Conservation (phyloP, 1,140 invertebrate genomes). For the Leguminivora glycinivorella region DNA sequence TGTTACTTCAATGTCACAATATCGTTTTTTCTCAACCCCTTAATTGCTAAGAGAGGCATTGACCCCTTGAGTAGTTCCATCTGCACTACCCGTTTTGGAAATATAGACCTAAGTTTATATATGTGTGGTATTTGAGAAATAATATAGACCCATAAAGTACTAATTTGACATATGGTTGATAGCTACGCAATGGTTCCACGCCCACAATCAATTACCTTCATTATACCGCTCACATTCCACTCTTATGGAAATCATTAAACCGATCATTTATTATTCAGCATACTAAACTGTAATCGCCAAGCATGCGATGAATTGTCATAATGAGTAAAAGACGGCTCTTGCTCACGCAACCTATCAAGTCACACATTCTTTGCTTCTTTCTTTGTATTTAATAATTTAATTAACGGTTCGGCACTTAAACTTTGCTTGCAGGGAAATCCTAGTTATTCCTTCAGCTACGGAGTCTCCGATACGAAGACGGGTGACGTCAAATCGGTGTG, state of each 20-base stretch:
- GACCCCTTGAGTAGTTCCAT: too few species aligned
- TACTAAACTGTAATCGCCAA: slow-evolving; percentile 56
- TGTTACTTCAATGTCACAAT: too few species aligned
- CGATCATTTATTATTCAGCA: slow-evolving; percentile 64
- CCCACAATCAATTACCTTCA: slow-evolving; percentile 35
- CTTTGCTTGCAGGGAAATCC: slow-evolving; percentile 61
- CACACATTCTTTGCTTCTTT: slow-evolving; percentile 53
- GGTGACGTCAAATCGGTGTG: slow-evolving; percentile 83
- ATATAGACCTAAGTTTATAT: too few species aligned
- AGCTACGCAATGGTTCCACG: slow-evolving; percentile 46
- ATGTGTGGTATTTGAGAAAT: too few species aligned
- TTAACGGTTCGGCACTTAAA: slow-evolving; percentile 41
- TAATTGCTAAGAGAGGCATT: too few species aligned
- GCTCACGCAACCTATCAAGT: slow-evolving; percentile 61
- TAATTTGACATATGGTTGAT: slow-evolving; percentile 49
- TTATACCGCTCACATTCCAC: slow-evolving; percentile 47
- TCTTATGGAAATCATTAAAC: slow-evolving; percentile 66
- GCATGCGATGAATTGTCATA: slow-evolving; percentile 66
- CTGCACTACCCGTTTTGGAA: too few species aligned
- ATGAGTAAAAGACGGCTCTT: slow-evolving; percentile 63
- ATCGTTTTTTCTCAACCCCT: too few species aligned
- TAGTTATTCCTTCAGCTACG: slow-evolving; percentile 80
- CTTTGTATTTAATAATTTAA: slow-evolving; percentile 43
- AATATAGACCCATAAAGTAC: too few species aligned
- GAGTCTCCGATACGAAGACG: slow-evolving; percentile 78